Conservation (phyloP, 2,113 vertebrate species). For the Rhinolophus ferrumequinum region DNA sequence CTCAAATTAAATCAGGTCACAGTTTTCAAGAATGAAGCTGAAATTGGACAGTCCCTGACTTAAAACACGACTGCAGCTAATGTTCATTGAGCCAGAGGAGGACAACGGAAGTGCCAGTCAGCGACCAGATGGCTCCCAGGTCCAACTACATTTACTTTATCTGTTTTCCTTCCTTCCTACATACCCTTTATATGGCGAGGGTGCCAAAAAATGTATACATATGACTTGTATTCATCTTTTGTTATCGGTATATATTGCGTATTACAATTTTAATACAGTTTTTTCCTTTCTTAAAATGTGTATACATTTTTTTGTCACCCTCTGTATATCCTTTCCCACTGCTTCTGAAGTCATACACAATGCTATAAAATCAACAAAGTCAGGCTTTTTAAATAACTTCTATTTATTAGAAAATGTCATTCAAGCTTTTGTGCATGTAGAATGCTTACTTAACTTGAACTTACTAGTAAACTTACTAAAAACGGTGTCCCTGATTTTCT, state of each 20-base stretch:
- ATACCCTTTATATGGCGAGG: background rate
- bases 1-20: background rate
- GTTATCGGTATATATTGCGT: too few relatives aligned
- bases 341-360: background rate
- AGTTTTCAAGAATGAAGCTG: background rate
- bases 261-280: too few relatives aligned
- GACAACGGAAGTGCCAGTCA: background rate
- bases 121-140: background rate
- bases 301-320: too few relatives aligned
- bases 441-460: conserved; percentile 22
- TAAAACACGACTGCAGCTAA: background rate
- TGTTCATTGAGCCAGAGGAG: background rate
- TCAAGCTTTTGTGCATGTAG: background rate
- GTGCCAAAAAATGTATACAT: too few relatives aligned
- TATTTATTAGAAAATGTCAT: background rate
- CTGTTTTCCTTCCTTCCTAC: background rate
- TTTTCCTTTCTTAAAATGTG: too few relatives aligned
- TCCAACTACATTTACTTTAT: background rate
- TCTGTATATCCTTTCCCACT: background rate
- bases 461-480: background rate
- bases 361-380: background rate
- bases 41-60: background rate
- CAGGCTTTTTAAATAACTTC: background rate
- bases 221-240: too few relatives aligned
- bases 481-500: background rate